Base-by-base conservation (phyloP, 2,113 vertebrate species). In the Jacana jacana region DNA sequence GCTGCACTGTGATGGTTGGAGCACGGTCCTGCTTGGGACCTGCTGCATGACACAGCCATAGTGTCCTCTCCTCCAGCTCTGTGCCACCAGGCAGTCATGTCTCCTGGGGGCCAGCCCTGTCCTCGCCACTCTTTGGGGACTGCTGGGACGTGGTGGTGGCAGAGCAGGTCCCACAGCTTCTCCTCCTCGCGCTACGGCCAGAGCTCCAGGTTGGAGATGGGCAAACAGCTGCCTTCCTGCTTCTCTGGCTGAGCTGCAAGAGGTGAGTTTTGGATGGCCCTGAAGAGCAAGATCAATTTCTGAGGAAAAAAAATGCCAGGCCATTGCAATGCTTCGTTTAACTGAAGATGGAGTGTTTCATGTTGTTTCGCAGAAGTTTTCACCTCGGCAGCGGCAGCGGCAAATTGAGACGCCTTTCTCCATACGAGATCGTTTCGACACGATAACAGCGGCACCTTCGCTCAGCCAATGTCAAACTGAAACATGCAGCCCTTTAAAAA, bases 371-470 rank as follows among this genome's bases (percentile, higher is more conserved):
- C 64, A 37, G 52, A 55, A 91, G 81, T 91, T 81, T 68, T 66
- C 48, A 13, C 25, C 78, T 51, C 11, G 0, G 2, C 3, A 0
- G 16, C 4, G 28, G 64, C 7, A 52, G 72, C 71, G 90, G 88
- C 60, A 75, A 71, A 87, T 35, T 55, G 81, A 76, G 65, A 42
- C 0, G 0, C 85, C 23, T 87, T 58, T 85, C 89, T 60, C 84
- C 20, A 0, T 0, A 1, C 0, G 0, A 55, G 81, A 48, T 33
- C 4, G 0, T 48, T 89, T 24, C 0, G 1, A 11, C 1, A 2
- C 0, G 0, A 0, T 52, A 64, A 35, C 78, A 81, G 64, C 72
- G 72, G 57, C 75, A 61, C 9, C 73, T 58, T 63, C 33, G 40
- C 31, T 40, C 30, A n/a, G 54, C 13, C 64, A 24, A 4, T 8